phyloP scores from a whole-genome alignment of 2,113 vertebrate species.

The Leiothrix lutea region DNA sequence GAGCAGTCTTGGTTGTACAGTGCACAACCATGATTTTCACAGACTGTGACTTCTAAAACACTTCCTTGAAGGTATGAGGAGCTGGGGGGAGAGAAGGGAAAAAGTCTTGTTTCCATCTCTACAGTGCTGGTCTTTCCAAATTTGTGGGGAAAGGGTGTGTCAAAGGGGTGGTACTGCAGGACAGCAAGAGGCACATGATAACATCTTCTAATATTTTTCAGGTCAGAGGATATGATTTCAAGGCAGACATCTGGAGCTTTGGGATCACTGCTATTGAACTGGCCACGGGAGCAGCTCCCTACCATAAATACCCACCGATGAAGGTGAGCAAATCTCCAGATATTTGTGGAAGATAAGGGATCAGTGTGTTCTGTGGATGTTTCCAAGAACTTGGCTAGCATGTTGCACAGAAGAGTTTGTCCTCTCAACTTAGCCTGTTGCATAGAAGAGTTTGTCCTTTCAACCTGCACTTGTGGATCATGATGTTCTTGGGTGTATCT shows the following conservation, averaged over 20 bases:
- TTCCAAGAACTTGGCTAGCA: background rate
- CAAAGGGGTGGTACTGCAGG: background rate
- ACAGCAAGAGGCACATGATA: background rate
- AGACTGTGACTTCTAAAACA: background rate
- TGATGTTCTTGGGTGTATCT: background rate
- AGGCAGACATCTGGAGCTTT: constrained; percentile 99
- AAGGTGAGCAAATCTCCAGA: constrained; percentile 79
- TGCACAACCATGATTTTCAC: background rate
- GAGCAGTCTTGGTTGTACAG: background rate
- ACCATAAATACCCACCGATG: constrained; percentile 98
- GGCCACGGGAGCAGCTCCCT: constrained; percentile 94
- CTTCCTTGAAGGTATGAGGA: background rate
- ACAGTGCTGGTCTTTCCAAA: background rate
- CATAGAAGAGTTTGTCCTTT: background rate
- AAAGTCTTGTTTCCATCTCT: background rate
- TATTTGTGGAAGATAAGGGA: background rate
- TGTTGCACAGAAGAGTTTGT: background rate
- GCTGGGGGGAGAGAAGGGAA: background rate
- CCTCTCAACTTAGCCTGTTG: background rate
- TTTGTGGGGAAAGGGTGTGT: background rate
- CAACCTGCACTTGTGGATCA: background rate
- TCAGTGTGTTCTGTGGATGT: background rate
- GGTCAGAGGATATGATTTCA: constrained; percentile 98
- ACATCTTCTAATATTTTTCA: constrained; percentile 48
- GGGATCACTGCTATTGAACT: constrained; percentile 98